Base-by-base conservation (phyloP, 1,140 invertebrate species). In the Xylocopa sonorina region DNA sequence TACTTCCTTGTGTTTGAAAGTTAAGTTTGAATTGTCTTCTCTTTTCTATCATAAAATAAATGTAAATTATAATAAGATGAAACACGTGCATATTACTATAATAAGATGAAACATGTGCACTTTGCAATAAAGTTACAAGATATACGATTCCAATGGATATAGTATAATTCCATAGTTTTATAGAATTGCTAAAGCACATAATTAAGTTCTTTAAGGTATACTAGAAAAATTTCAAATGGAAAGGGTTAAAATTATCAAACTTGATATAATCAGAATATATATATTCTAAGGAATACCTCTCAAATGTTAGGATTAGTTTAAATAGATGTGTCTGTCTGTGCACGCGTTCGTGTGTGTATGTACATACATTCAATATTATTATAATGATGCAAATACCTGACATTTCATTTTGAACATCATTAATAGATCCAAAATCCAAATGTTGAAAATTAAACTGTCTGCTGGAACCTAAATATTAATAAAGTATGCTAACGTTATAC, bases 381-480 rank as follows among this genome's bases (percentile, higher is more conserved):
- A 38, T 12, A 60, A 60, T 60, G 24, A 32, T 64, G 18, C 1
- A 10, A 51, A 29, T 88, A 92, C 91, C 89, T 72, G 88, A 89
- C 80, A 91, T 85, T 60, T 92, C 91, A 80, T 92, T 92, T 85
- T 92, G 91, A 86, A 92, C 87, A 55, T 93, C 92, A 83, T 84
- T 90, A 68, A 90, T 93, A 41, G 89, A 86, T 88, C 90, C 88
- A 84, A 93, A 92, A 72, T 92, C 92, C 82, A 93, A 32, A 76
- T 89, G 88, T 76, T 91, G 89, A 87, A 92, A 92, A 82, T 87
- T 92, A 81, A 92, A 93, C 58, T 88, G 68, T 76, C 90, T 89
- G 34, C 81, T 82, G 48, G 89, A 89, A 82, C 92, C 92, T 92
- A 69, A 88, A 88, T 51, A 57, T 58, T 41, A 12, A 63, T 10